phyloP scores from a whole-genome alignment of 2,113 vertebrate genomes.

The Uria lomvia region DNA sequence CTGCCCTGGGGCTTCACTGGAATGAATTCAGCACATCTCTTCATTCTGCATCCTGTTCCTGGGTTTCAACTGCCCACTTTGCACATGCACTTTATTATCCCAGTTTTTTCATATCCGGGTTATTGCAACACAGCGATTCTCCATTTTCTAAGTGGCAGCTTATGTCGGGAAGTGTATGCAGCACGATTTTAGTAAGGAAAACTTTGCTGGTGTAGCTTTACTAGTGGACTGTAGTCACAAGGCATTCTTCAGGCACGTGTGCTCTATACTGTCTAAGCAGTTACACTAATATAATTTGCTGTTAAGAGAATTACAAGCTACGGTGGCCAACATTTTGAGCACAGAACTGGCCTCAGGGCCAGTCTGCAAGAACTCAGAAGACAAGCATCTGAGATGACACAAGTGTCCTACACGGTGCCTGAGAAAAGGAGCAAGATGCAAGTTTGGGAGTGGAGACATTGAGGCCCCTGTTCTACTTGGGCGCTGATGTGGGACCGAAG shows the following conservation, averaged over 20 bases:
- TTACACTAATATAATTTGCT: not conserved
- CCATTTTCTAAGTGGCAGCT: not conserved
- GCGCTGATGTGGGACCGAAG: rapidly evolving
- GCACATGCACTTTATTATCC: not conserved
- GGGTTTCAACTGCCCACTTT: not conserved
- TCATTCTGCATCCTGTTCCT: not conserved
- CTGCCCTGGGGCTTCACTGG: not conserved
- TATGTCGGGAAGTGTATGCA: not conserved
- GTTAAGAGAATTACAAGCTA: not conserved
- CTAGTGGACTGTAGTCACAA: not conserved
- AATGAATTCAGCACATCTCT: not conserved
- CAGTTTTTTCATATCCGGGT: not conserved
- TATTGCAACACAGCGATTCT: not conserved
- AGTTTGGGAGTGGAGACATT: not conserved
- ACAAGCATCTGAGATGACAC: not conserved
- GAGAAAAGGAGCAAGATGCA: not conserved
- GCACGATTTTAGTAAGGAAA: not conserved
- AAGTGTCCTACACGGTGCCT: not conserved
- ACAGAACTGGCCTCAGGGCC: not conserved
- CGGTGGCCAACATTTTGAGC: not conserved
- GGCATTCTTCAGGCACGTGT: rapidly evolving
- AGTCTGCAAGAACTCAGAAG: not conserved
- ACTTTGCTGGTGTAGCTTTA: not conserved
- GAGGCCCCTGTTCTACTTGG: not conserved
- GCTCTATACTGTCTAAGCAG: not conserved